These are phyloP conservation scores for Rallus crepitans DNA, from an alignment of 2,797 vertebrate genomes.

Conservation along the genomic window DNA sequence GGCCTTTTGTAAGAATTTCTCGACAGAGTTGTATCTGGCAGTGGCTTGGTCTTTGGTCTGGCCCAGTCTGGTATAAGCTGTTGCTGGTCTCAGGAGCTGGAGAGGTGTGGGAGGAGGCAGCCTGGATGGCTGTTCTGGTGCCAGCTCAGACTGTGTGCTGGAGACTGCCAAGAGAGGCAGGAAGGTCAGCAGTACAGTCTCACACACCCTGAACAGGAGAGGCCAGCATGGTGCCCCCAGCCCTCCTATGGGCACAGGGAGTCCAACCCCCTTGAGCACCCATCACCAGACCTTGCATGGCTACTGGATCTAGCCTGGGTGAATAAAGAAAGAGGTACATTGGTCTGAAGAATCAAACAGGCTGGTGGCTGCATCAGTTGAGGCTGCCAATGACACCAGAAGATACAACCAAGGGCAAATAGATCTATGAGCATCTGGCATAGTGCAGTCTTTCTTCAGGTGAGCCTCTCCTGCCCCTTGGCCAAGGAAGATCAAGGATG, in stretches of 20 bases:
- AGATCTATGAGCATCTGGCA: no score
- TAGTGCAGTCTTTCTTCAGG: no score
- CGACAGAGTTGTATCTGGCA: background rate
- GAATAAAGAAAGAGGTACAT: background rate
- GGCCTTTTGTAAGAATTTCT: background rate
- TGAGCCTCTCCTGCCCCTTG: no score
- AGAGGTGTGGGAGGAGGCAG: background rate
- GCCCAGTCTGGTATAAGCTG: background rate
- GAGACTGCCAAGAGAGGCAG: background rate
- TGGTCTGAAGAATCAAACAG: background rate
- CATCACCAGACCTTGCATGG: background rate
- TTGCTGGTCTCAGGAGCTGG: background rate
- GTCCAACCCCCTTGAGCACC: background rate
- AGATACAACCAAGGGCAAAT: no score
- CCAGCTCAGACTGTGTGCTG: background rate
- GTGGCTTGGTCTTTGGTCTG: background rate
- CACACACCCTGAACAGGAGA: background rate
- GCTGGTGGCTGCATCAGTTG: background rate
- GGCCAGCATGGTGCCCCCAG: background rate
- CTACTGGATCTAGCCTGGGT: background rate
- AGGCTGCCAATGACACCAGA: background rate
- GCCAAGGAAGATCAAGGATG: no score
- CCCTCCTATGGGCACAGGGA: accelerated
- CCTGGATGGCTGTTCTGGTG: background rate
- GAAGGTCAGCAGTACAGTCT: background rate